Evolutionary conservation across 1,140 invertebrate genomes (phyloP), one percentile per base, ranked within the genome.

Genomic region (Drepana arcuata): DNA sequence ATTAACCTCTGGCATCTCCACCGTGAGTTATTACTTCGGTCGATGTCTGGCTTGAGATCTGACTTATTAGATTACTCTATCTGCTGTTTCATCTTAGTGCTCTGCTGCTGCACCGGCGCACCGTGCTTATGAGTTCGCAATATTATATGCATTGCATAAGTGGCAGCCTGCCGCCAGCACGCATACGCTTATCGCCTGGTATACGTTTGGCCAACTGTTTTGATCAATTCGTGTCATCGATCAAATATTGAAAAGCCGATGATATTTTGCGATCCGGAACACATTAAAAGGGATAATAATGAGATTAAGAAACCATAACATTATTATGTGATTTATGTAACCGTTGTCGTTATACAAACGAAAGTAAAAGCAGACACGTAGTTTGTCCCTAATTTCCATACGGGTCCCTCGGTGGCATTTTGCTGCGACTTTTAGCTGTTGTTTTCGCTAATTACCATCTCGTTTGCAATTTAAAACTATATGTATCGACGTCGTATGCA

Each of bases 51-150:
- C 65, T 66, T 65, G 60, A 78, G 73, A 81, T 81, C 72, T 79
- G 61, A 77, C 66, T 82, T 79, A 82, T 78, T 81, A 79, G 77
- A 81, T 81, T 81, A 81, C 64, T 66, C 52, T 79, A 79, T 79
- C 77, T 69, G 39, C 24, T 52, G 62, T 60, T 57, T 58, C 74
- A 81, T 79, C 77, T 75, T 43, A 41, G 53, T 52, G n/a, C n/a
- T n/a, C n/a, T n/a, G 50, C 46, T 47, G 43, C 48, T 53, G 34
- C n/a, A 48, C 45, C 41, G 34, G 55, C 37, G 48, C 49, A 36
- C 46, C 38, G 48, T 43, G 55, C 55, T 77, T 74, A 69, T 67
- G 66, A 71, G 57, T 75, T 72, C 43, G 77, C 72, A 77, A 81
- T 77, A 79, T 81, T 74, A 75, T 65, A 70, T 59, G 41, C 51